phyloP scores from a whole-genome alignment of 2,797 vertebrate species.

The Pampus argenteus region DNA sequence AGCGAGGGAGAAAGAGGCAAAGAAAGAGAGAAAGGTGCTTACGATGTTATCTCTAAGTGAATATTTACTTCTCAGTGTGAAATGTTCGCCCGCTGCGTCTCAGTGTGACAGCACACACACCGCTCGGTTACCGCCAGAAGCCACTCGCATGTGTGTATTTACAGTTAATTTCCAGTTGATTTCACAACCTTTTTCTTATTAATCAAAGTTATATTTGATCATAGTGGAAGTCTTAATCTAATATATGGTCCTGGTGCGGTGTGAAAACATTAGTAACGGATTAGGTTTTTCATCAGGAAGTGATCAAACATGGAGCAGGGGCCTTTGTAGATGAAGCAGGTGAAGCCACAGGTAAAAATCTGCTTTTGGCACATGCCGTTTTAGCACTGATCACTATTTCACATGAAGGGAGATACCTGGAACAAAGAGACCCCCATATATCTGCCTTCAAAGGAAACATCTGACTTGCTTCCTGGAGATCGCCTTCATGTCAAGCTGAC shows the following conservation, averaged over 20 bases:
- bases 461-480: slow-evolving; percentile 1
- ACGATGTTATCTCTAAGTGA: slow-evolving; percentile 71
- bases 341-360: slow-evolving; percentile 46
- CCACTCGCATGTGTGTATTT: slow-evolving; percentile 23
- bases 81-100: slow-evolving; percentile 50
- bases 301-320: slow-evolving; percentile 55
- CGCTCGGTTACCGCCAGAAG: slow-evolving; percentile 19
- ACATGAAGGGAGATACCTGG: slow-evolving; percentile 29
- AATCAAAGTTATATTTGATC: slow-evolving; percentile 62
- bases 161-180: slow-evolving; percentile 28
- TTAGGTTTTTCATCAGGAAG: slow-evolving; percentile 51
- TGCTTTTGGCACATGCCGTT: slow-evolving; percentile 38
- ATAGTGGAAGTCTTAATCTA: slow-evolving; percentile 46
- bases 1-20: slow-evolving; percentile 38
- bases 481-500: slow-evolving; percentile 4
- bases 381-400: slow-evolving; percentile 43
- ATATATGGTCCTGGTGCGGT: slow-evolving; percentile 19
- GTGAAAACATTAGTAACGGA: slow-evolving; percentile 50
- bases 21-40: slow-evolving; percentile 63
- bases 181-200: slow-evolving; percentile 36
- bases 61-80: slow-evolving; percentile 74
- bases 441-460: slow-evolving; percentile 24
- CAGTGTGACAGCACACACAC: slow-evolving; percentile 41
- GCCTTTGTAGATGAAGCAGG: slow-evolving; percentile 62
- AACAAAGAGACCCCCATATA: slow-evolving; percentile 17